Conservation (phyloP, 1,140 invertebrate species). For the Phymorhynchus buccinoides region DNA sequence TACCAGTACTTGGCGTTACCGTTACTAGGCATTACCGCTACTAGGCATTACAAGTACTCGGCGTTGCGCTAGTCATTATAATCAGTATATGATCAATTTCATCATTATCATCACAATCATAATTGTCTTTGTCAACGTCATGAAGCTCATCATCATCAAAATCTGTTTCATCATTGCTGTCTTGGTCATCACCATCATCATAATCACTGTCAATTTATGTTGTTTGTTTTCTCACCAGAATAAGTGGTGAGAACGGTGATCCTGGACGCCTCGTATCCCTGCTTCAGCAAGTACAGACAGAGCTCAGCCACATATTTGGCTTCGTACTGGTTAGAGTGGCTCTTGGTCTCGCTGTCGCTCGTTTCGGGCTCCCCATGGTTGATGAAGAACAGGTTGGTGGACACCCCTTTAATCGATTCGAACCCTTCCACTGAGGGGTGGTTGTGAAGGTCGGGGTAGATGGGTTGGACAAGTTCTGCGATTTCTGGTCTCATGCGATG, state of each 20-base stretch:
- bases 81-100: background rate
- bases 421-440: conserved; percentile 61
- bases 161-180: too few relatives aligned
- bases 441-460: conserved; percentile 71
- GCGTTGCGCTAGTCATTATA: too few relatives aligned
- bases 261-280: conserved; percentile 66
- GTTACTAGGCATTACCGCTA: too few relatives aligned
- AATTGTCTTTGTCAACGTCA: background rate
- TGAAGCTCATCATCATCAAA: too few relatives aligned
- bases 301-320: conserved; percentile 63
- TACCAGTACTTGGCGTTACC: too few relatives aligned
- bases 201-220: too few relatives aligned
- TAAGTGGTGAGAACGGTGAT: conserved; percentile 74
- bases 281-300: conserved; percentile 69
- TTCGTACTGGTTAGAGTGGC: conserved; percentile 52
- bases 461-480: conserved; percentile 66
- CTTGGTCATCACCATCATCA: too few relatives aligned
- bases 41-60: too few relatives aligned
- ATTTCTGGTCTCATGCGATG: conserved; percentile 70
- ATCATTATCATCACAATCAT: background rate
- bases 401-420: conserved; percentile 66
- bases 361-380: conserved; percentile 66
- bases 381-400: conserved; percentile 71
- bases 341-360: conserved; percentile 44
- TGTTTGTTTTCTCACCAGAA: conserved; percentile 54